Conservation (phyloP, 2,797 vertebrate species). For the Galago senegalensis region DNA sequence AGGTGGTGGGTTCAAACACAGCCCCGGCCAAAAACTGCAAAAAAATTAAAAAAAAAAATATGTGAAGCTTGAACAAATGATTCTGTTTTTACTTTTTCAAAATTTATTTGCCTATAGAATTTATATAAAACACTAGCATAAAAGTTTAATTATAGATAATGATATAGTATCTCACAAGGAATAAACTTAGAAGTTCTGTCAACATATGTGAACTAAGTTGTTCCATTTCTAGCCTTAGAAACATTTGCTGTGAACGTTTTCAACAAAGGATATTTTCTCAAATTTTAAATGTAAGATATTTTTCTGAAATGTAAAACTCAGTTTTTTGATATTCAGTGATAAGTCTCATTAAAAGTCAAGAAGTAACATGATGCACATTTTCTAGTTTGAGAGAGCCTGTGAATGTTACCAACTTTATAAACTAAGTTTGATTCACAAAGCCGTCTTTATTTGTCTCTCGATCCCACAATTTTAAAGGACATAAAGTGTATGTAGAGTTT, state of each 20-base stretch:
- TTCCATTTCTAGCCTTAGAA: neutral
- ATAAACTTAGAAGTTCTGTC: neutral
- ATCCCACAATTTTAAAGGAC: constrained; percentile 56
- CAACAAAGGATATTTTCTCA: neutral
- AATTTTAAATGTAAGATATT: neutral
- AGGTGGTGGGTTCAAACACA: too few species aligned
- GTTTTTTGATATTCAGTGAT: neutral
- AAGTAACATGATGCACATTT: neutral
- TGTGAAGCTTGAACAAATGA: neutral
- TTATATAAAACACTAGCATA: neutral
- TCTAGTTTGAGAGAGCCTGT: neutral
- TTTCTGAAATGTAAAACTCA: neutral
- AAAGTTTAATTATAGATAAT: neutral
- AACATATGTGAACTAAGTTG: neutral
- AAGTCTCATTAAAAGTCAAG: neutral
- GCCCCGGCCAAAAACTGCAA: too few species aligned
- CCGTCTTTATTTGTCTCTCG: neutral
- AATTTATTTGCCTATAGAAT: neutral
- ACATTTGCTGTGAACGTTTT: neutral
- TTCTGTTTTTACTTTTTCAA: neutral
- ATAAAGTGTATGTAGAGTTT: neutral
- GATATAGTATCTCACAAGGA: neutral
- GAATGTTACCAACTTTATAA: constrained; percentile 41
- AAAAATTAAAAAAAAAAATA: neutral
- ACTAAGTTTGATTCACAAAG: constrained; percentile 12